These are phyloP conservation scores for Sinocyclocheilus anophthalmus DNA, from an alignment of 2,113 vertebrate genomes.

Conservation along the genomic window DNA sequence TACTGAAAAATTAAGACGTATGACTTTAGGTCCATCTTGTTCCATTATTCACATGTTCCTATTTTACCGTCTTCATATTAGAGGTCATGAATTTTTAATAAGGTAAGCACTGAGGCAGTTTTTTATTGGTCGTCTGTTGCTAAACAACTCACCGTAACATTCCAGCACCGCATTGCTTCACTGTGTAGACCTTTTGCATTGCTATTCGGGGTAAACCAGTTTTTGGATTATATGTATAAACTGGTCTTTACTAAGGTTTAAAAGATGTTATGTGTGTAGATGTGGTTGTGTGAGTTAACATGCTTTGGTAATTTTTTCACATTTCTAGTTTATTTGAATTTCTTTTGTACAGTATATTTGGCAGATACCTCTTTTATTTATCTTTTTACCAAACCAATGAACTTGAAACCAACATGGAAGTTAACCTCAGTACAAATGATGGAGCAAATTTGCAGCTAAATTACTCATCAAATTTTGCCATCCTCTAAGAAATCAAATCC, in stretches of 20 bases:
- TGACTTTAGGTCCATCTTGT: background rate
- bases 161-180: background rate
- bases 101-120: background rate
- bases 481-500: too few species aligned
- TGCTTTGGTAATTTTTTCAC: too few species aligned
- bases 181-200: too few species aligned
- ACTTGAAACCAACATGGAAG: too few species aligned
- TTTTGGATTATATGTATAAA: background rate
- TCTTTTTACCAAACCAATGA: too few species aligned
- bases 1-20: background rate
- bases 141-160: background rate
- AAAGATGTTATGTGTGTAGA: background rate
- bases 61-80: background rate
- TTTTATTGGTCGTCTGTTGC: background rate
- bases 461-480: too few species aligned
- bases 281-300: background rate
- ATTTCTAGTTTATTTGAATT: too few species aligned
- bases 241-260: background rate
- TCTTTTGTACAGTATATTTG: too few species aligned
- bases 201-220: background rate
- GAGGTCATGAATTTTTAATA: background rate
- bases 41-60: background rate
- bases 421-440: too few species aligned
- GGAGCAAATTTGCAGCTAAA: too few species aligned
- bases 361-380: too few species aligned